These are phyloP conservation scores for Orientallactaga sibirica DNA, from an alignment of 2,797 vertebrate genomes.

Conservation along the genomic window DNA sequence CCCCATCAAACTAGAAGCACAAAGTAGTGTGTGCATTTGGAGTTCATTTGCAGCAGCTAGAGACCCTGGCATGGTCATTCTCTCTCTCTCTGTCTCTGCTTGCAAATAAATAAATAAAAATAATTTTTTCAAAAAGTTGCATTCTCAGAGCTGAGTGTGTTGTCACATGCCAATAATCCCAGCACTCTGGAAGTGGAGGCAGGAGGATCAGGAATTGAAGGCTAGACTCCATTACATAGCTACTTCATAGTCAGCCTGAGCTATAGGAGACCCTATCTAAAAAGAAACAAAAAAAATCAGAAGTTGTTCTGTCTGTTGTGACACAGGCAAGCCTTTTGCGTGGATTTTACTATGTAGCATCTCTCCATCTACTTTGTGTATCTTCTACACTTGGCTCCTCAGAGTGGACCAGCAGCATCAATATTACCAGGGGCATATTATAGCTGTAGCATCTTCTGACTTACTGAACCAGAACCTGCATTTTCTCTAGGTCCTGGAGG, in stretches of 20 bases:
- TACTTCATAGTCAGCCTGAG: neutral
- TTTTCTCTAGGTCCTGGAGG: neutral
- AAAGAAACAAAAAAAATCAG: too few species aligned
- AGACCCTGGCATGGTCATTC: too few species aligned
- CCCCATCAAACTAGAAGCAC: too few species aligned
- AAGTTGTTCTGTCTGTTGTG: too few species aligned
- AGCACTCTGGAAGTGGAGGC: neutral
- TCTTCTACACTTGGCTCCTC: neutral
- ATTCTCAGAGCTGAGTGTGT: neutral
- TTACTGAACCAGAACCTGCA: neutral
- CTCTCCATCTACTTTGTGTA: neutral
- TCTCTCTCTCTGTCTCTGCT: too few species aligned
- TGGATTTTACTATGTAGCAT: neutral
- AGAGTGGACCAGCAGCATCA: neutral
- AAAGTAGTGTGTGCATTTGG: too few species aligned
- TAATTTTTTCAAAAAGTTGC: too few species aligned
- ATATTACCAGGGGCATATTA: neutral
- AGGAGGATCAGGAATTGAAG: neutral
- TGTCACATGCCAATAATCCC: neutral
- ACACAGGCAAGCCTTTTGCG: neutral
- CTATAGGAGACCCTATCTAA: neutral
- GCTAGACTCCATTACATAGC: neutral
- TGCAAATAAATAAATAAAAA: too few species aligned
- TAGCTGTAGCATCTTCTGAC: neutral
- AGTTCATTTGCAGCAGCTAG: too few species aligned